phyloP scores from a whole-genome alignment of 2,797 vertebrate species.

The Halcyon leucocephala region DNA sequence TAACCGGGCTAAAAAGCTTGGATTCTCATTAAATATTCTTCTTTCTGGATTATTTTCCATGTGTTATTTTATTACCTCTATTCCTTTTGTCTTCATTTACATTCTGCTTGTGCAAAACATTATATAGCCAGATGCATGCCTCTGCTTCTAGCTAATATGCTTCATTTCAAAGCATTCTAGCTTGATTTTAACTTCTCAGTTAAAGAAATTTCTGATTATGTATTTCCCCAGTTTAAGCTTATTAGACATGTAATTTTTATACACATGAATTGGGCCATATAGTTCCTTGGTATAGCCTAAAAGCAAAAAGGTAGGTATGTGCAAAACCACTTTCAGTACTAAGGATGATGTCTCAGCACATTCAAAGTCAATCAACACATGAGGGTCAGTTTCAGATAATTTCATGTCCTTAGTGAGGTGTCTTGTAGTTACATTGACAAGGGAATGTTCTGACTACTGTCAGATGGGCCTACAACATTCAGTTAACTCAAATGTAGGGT shows the following conservation, averaged over 20 bases:
- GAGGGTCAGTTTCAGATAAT: background rate
- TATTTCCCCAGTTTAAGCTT: background rate
- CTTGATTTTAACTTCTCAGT: background rate
- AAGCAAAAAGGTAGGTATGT: background rate
- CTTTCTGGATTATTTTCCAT: background rate
- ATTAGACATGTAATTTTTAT: background rate
- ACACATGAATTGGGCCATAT: background rate
- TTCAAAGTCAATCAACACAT: background rate
- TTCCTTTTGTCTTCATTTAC: background rate
- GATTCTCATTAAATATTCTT: conserved; percentile 15
- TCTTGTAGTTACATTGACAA: background rate
- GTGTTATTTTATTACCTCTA: background rate
- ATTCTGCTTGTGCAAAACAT: background rate
- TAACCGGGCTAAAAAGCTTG: background rate
- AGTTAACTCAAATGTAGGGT: background rate
- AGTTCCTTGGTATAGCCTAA: background rate
- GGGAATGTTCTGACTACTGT: background rate
- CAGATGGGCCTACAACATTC: rapidly evolving
- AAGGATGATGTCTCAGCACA: background rate
- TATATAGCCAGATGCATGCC: background rate
- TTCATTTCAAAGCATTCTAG: background rate
- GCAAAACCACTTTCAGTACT: background rate
- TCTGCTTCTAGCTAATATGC: background rate
- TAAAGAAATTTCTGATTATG: background rate
- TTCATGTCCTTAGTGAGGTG: background rate